phyloP scores from a whole-genome alignment of 2,888 invertebrate genomes.

The Polymixis flavicincta region DNA sequence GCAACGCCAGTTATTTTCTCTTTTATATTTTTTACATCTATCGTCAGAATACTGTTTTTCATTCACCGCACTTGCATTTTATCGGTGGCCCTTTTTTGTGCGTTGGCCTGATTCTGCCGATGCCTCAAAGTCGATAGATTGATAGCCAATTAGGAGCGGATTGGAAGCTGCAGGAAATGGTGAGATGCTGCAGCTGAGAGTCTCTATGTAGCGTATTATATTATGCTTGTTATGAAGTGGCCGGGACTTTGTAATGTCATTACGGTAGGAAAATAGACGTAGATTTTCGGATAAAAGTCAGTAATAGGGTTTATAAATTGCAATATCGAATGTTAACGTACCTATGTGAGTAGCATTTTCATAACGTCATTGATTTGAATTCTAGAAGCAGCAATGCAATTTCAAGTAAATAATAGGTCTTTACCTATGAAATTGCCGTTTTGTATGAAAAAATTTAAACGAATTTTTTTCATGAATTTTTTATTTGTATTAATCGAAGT shows the following conservation, averaged over 20 bases:
- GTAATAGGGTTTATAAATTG: background rate
- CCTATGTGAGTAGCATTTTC: background rate
- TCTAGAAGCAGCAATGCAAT: background rate
- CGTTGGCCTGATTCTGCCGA: slow-evolving; percentile 57
- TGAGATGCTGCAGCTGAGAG: slow-evolving; percentile 15
- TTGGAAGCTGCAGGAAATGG: slow-evolving; percentile 46
- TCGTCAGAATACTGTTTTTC: slow-evolving; percentile 62
- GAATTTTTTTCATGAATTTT: too few species aligned
- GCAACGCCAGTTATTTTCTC: slow-evolving; percentile 38
- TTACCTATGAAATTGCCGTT: too few species aligned
- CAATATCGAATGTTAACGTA: background rate
- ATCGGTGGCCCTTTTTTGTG: slow-evolving; percentile 63
- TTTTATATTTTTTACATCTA: slow-evolving; percentile 54
- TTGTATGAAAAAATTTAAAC: too few species aligned
- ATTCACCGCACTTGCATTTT: slow-evolving; percentile 66
- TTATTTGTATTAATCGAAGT: too few species aligned
- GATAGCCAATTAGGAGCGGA: slow-evolving; percentile 59
- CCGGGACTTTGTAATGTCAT: background rate
- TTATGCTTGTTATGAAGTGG: background rate
- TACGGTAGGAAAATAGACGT: background rate
- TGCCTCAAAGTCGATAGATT: slow-evolving; percentile 43
- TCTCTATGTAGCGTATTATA: slow-evolving; percentile 3
- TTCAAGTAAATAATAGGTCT: background rate
- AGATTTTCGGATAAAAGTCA: background rate
- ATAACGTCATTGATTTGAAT: background rate